These are phyloP conservation scores for Plagodis pulveraria DNA, from an alignment of 2,888 invertebrate genomes.

Conservation along the genomic window DNA sequence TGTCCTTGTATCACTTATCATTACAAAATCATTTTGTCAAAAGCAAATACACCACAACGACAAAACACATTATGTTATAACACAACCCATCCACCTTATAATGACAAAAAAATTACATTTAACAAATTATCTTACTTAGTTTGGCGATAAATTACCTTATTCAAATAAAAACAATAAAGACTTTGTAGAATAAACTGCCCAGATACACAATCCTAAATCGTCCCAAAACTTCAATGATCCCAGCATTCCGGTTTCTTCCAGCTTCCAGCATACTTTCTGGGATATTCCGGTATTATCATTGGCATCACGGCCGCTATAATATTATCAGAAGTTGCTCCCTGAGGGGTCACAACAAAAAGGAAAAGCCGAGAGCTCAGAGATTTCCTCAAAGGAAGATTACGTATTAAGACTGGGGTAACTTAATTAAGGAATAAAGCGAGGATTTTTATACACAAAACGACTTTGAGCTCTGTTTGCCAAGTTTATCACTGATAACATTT, in stretches of 20 bases:
- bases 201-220: neutral
- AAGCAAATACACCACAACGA: too few species aligned
- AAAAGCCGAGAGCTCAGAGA: conserved; percentile 21
- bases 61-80: too few species aligned
- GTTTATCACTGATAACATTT: neutral
- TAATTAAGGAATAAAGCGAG: conserved; percentile 18
- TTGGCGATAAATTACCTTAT: too few species aligned
- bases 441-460: conserved; percentile 18
- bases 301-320: conserved; percentile 40
- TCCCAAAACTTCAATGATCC: conserved; percentile 18
- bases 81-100: too few species aligned
- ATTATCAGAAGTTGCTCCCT: conserved; percentile 40
- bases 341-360: conserved; percentile 38
- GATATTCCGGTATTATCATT: conserved; percentile 37
- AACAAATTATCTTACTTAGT: too few species aligned
- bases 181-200: neutral
- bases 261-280: conserved; percentile 23
- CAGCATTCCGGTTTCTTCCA: conserved; percentile 15
- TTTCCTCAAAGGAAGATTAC: conserved; percentile 18
- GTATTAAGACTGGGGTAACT: conserved; percentile 22
- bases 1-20: too few species aligned
- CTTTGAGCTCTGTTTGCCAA: neutral
- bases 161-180: too few species aligned
- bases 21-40: too few species aligned
- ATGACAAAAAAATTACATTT: too few species aligned